These are phyloP conservation scores for Eupristina koningsbergeri DNA, from an alignment of 1,140 invertebrate genomes.

Conservation along the genomic window DNA sequence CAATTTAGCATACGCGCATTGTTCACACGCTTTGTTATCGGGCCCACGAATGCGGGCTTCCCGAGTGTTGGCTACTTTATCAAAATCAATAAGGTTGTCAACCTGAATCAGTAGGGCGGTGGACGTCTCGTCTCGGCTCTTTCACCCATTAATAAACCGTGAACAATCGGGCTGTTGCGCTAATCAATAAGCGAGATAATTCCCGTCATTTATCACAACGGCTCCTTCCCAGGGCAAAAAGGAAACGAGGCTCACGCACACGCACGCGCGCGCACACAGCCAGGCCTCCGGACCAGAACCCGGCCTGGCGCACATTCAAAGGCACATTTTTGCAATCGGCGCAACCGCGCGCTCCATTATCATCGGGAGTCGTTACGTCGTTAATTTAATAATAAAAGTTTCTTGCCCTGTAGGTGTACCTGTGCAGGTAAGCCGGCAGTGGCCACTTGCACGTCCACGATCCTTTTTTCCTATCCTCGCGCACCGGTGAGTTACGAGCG, in stretches of 20 bases:
- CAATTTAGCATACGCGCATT: neutral
- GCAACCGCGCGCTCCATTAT: neutral
- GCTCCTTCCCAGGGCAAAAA: neutral
- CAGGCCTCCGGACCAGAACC: neutral
- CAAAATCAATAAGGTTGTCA: too few species aligned
- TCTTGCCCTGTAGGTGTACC: neutral
- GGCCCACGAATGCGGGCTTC: too few species aligned
- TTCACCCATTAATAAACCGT: neutral
- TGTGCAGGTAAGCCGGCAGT: neutral
- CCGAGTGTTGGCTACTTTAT: too few species aligned
- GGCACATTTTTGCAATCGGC: slow-evolving; percentile 6
- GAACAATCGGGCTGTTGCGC: neutral
- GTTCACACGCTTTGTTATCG: neutral
- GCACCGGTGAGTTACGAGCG: neutral
- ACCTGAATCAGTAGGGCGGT: neutral
- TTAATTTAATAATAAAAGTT: slow-evolving; percentile 35
- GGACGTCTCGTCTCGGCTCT: neutral
- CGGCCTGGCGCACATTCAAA: neutral
- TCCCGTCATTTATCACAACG: neutral
- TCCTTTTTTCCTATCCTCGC: slow-evolving; percentile 17
- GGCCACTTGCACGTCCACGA: neutral
- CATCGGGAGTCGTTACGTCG: neutral
- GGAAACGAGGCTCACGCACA: neutral
- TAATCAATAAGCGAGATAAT: slow-evolving; percentile 14
- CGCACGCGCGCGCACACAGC: too few species aligned